phyloP scores from a whole-genome alignment of 30 jellyfish, hydroid and myxozoan genomes.

The Nemopilema nomurai region DNA sequence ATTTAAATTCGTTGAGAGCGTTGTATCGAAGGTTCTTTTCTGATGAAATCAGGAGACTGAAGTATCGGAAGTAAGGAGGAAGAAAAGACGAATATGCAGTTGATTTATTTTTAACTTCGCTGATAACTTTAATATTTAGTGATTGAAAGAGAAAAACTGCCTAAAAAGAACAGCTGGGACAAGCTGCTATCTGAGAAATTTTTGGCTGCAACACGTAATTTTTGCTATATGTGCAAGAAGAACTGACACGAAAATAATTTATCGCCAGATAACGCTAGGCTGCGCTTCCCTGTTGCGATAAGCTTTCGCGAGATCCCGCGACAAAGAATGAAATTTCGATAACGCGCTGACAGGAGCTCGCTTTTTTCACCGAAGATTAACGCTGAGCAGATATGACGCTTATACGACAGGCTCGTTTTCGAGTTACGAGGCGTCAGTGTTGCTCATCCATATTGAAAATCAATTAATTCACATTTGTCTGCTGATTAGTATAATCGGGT shows the following conservation, averaged over 20 bases:
- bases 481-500: constrained; percentile 22
- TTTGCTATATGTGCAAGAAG: neutral
- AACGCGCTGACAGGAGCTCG: constrained; percentile 1
- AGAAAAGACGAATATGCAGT: no score
- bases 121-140: no score
- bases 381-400: constrained; percentile 33
- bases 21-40: no score
- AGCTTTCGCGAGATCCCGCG: neutral
- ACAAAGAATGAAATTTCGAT: neutral
- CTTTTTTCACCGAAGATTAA: constrained; percentile 9
- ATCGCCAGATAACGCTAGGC: neutral
- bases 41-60: no score
- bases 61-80: no score
- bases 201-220: neutral
- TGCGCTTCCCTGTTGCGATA: neutral
- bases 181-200: neutral
- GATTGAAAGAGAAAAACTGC: no score
- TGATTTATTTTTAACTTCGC: no score
- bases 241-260: neutral
- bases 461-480: constrained; percentile 3
- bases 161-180: no score
- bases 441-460: neutral
- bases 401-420: constrained; percentile 1
- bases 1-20: no score
- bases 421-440: constrained; percentile 10